These are phyloP conservation scores for Chrysomela aeneicollis DNA, from an alignment of 2,888 invertebrate genomes.

Conservation along the genomic window DNA sequence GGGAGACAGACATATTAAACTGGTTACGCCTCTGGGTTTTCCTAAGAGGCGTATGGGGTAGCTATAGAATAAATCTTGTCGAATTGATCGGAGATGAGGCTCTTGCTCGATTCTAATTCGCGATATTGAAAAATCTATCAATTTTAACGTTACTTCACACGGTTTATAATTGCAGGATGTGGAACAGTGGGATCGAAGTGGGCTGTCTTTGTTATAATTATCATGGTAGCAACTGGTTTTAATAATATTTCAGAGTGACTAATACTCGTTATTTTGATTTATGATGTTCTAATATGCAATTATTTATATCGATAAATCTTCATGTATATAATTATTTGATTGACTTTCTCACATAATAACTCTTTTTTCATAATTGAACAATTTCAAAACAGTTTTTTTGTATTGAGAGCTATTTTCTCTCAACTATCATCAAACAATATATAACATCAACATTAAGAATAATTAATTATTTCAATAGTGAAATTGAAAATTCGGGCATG, in stretches of 20 bases:
- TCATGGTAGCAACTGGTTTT: conserved; percentile 14
- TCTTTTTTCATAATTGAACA: too few relatives aligned
- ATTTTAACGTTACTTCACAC: conserved; percentile 14
- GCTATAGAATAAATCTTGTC: neutral
- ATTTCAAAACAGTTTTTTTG: too few relatives aligned
- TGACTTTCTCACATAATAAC: too few relatives aligned
- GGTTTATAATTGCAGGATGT: conserved; percentile 15
- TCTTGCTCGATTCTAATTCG: neutral
- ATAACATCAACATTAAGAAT: too few relatives aligned
- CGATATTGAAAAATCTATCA: conserved; percentile 3
- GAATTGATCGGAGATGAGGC: neutral
- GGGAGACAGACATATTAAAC: too few relatives aligned
- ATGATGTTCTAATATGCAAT: neutral
- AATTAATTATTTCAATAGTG: too few relatives aligned
- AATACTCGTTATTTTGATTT: neutral
- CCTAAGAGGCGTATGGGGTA: too few relatives aligned
- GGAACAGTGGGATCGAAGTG: conserved; percentile 3
- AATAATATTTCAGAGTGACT: neutral
- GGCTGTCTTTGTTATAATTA: conserved; percentile 19
- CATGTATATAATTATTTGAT: neutral
- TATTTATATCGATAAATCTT: neutral
- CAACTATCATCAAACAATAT: too few relatives aligned
- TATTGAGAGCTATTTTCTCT: too few relatives aligned
- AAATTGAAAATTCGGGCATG: too few relatives aligned
- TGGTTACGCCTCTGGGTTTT: too few relatives aligned